Percentiles rank a stretch among this genome's conserved stretches.
phyloP scores from a whole-genome alignment of 1,140 invertebrate species.

The Hylaeus anthracinus region DNA sequence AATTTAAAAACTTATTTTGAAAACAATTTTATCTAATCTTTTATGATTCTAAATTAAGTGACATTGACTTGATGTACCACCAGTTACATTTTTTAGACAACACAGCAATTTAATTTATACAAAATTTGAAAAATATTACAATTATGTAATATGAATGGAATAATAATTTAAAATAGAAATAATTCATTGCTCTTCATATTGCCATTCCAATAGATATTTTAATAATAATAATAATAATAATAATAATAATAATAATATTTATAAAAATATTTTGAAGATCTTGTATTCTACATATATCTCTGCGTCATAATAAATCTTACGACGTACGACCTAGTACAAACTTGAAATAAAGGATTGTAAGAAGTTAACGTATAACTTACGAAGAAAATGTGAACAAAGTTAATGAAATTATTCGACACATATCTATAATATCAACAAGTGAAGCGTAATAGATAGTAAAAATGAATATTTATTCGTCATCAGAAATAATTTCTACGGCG shows the following conservation, averaged over 20 bases:
- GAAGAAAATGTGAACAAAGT: neutral
- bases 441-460: neutral
- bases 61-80: neutral
- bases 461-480: neutral
- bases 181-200: constrained; percentile 13
- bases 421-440: neutral
- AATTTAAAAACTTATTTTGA: neutral
- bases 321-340: constrained; percentile 6
- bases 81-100: neutral
- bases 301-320: neutral
- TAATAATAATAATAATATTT: neutral
- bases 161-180: neutral
- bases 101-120: neutral
- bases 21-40: neutral
- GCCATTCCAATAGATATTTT: constrained; percentile 33
- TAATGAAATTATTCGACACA: neutral
- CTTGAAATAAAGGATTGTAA: neutral
- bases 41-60: neutral
- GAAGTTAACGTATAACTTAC: neutral
- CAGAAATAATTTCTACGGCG: neutral
- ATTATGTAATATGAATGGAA: neutral
- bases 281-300: constrained; percentile 1
- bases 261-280: neutral
- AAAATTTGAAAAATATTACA: neutral
- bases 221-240: constrained; percentile 25